Conservation (phyloP, 2,797 vertebrate species). For the Caiman crocodilus region DNA sequence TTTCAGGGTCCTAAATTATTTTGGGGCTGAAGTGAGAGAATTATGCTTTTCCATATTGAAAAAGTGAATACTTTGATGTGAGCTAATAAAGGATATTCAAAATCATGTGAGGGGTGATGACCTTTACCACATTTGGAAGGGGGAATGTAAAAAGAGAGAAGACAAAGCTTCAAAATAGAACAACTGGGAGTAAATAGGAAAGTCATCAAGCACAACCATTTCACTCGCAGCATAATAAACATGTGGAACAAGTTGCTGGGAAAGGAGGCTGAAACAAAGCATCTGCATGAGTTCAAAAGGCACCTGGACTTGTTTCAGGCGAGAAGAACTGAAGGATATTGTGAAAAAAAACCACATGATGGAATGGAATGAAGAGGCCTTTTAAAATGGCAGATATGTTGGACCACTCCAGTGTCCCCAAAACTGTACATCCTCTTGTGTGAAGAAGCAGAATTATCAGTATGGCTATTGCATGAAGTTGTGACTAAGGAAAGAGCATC, state of each 20-base stretch:
- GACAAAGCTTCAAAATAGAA: conserved; percentile 20
- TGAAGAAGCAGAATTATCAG: not conserved
- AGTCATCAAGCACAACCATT: conserved; percentile 14
- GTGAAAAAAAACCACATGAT: conserved; percentile 14
- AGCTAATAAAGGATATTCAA: conserved; percentile 13
- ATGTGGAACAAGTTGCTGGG: conserved; percentile 48
- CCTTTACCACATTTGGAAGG: not conserved
- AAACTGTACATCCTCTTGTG: not conserved
- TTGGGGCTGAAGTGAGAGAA: not conserved
- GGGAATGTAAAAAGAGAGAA: not conserved
- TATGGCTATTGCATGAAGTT: not conserved
- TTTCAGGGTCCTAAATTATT: not conserved
- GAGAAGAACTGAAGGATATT: not conserved
- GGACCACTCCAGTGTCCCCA: not conserved
- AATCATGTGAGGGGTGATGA: not conserved
- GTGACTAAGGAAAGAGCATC: not conserved
- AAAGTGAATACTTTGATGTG: conserved; percentile 49
- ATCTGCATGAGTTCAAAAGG: conserved; percentile 16
- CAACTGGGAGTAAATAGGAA: conserved; percentile 10
- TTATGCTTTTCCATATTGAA: conserved; percentile 17
- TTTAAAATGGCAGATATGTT: not conserved
- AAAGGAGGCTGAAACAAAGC: conserved; percentile 47
- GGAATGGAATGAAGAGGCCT: not conserved
- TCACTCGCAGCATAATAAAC: conserved; percentile 42
- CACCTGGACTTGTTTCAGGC: conserved; percentile 32